A percentile compares a stretch with the other conserved stretches of the same genome.
Conservation (phyloP, 2,113 vertebrate species). For the Sus scrofa region T2T-Sscrofa CM000815.6:127647501-127648000, state of each 20-base stretch:
- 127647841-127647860: neutral
- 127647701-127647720: neutral
- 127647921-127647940: neutral
- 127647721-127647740: neutral
- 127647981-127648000: neutral
- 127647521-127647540: neutral
- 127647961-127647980: neutral
- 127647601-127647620: neutral
- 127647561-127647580: neutral
- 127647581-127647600: neutral
- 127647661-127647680: neutral
- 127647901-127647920: neutral
- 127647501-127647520: neutral
- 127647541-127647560: neutral
- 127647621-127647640: neutral
- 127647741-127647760: neutral
- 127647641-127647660: neutral
- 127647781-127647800: rapidly evolving
- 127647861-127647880: neutral
- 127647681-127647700: neutral
- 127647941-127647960: neutral
- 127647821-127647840: neutral
- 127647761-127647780: neutral
- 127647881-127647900: neutral
- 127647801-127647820: neutral